These are phyloP conservation scores for Poecile montanus DNA, from an alignment of 2,797 vertebrate genomes.

Conservation along the genomic window DNA sequence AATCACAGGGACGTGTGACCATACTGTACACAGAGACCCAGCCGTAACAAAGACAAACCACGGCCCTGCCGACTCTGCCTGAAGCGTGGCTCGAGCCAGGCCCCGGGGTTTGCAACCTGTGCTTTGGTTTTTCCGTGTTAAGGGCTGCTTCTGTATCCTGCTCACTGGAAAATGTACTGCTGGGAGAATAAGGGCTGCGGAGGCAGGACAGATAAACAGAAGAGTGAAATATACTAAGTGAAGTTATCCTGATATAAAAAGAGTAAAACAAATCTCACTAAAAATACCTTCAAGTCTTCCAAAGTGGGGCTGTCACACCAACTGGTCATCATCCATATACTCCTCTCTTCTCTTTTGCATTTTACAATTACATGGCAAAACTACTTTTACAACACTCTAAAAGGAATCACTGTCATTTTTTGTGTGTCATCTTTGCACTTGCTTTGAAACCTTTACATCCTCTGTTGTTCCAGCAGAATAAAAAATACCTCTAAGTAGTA, in stretches of 20 bases:
- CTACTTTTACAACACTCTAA: neutral
- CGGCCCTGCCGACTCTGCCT: neutral
- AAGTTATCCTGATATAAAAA: neutral
- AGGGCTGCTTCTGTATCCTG: neutral
- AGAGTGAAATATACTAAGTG: neutral
- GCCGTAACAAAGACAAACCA: neutral
- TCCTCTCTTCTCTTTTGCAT: neutral
- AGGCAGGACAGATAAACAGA: neutral
- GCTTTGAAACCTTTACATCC: neutral
- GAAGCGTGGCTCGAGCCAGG: rapidly evolving
- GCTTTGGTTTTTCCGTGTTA: neutral
- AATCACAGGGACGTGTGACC: rapidly evolving
- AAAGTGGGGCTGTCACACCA: neutral
- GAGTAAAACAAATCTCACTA: neutral
- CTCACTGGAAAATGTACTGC: neutral
- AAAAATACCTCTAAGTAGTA: rapidly evolving
- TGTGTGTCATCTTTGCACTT: neutral
- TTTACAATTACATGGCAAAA: neutral
- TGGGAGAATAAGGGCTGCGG: neutral
- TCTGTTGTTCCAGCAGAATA: neutral
- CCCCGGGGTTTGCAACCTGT: neutral
- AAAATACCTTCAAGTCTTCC: neutral
- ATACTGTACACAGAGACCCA: rapidly evolving
- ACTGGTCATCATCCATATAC: too few relatives aligned
- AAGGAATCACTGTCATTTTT: neutral